Evolutionary conservation across 2,888 invertebrate genomes (phyloP).

Genomic region (Cacoxenus indagator): DNA sequence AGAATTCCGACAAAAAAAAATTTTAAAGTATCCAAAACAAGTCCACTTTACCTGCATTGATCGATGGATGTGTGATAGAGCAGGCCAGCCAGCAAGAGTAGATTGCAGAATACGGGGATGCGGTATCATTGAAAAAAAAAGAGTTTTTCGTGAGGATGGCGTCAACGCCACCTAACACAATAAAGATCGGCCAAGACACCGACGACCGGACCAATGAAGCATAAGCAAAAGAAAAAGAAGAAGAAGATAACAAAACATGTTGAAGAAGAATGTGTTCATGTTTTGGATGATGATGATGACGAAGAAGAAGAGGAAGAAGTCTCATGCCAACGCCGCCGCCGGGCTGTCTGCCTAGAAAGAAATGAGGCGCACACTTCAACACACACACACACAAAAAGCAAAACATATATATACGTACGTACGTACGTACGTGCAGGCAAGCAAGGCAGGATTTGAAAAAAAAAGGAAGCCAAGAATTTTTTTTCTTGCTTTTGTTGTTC

Average conservation of each 20-base stretch:
- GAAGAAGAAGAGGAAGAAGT: neutral
- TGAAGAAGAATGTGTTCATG: too few relatives aligned
- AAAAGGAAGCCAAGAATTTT: neutral
- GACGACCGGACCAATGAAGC: too few relatives aligned
- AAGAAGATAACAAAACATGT: too few relatives aligned
- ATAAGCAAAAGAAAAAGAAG: neutral
- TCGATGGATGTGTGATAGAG: conserved; percentile 31
- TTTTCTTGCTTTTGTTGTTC: too few relatives aligned
- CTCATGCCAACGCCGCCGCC: conserved; percentile 44
- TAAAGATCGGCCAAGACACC: too few relatives aligned
- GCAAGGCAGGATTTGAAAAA: too few relatives aligned
- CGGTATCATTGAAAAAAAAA: too few relatives aligned
- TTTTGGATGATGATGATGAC: neutral
- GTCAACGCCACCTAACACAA: too few relatives aligned
- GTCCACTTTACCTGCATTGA: conserved; percentile 57
- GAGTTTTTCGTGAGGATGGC: too few relatives aligned
- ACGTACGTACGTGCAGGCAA: conserved; percentile 17
- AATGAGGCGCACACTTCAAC: conserved; percentile 17
- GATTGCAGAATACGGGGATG: too few relatives aligned
- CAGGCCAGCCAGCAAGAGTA: conserved; percentile 42
- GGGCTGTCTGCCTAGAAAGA: conserved; percentile 59
- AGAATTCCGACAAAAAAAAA: conserved; percentile 34
- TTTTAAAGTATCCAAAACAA: conserved; percentile 39
- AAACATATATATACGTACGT: conserved; percentile 37
- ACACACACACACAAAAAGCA: conserved; percentile 48